Percentiles rank a stretch among this genome's conserved stretches.
phyloP scores from a whole-genome alignment of 2,797 vertebrate species.

The Acridotheres tristis region DNA sequence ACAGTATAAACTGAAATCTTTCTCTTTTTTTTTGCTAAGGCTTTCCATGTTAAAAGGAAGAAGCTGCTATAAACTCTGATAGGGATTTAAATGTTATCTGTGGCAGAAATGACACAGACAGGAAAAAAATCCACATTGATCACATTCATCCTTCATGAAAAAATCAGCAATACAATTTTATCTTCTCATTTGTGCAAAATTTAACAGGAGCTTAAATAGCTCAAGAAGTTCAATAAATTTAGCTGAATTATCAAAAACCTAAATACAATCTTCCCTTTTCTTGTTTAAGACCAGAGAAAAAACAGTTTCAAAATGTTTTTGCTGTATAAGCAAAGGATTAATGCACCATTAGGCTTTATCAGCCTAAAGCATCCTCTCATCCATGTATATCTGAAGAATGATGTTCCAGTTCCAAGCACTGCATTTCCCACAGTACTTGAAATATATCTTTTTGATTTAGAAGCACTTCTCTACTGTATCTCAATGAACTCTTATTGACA shows the following conservation, averaged over 20 bases:
- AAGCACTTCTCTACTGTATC: constrained; percentile 11
- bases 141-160: neutral
- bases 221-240: neutral
- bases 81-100: neutral
- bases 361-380: neutral
- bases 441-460: constrained; percentile 1
- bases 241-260: neutral
- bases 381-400: neutral
- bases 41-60: neutral
- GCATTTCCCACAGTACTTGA: constrained; percentile 25
- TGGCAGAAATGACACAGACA: neutral
- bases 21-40: neutral
- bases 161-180: neutral
- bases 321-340: neutral
- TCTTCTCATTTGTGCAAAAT: neutral
- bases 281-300: neutral
- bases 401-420: neutral
- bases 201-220: neutral
- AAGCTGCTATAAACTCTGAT: neutral
- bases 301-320: neutral
- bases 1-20: constrained; percentile 19
- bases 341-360: neutral
- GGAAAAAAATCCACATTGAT: neutral
- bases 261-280: neutral
- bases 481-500: constrained; percentile 30